These are phyloP conservation scores for Augochlorella aurata DNA, from an alignment of 2,888 invertebrate species.

Conservation along the genomic window DNA sequence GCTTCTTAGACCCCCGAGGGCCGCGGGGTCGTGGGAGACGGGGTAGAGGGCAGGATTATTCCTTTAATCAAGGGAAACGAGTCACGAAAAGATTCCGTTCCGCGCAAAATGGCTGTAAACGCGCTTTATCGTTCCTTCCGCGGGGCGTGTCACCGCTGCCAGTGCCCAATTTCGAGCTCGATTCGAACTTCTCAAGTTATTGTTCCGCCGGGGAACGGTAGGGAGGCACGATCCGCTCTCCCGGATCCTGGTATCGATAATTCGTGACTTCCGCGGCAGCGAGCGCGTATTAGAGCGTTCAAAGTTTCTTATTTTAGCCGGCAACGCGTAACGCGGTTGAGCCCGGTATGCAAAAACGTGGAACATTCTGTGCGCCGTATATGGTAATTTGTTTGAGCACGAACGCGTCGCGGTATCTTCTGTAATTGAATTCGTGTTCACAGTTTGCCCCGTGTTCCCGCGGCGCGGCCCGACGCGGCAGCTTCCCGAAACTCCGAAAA, in stretches of 20 bases:
- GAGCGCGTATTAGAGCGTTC: not conserved
- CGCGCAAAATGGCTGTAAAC: constrained; percentile 25
- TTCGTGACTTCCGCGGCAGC: not conserved
- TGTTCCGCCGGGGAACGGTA: not conserved
- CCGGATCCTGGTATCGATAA: not conserved
- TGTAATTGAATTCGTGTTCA: constrained; percentile 14
- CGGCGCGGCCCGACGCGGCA: not conserved
- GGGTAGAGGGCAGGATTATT: constrained; percentile 25
- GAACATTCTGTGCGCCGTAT: not conserved
- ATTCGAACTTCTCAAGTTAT: not conserved
- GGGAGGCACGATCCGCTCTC: not conserved
- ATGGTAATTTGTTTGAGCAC: constrained; percentile 5
- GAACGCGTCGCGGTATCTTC: not conserved
- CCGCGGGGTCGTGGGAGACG: not conserved
- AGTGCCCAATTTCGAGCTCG: constrained; percentile 4
- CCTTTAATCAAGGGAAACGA: constrained; percentile 52
- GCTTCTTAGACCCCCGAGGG: constrained; percentile 12
- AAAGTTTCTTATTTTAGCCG: not conserved
- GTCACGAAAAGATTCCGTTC: constrained; percentile 37
- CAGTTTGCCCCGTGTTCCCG: constrained; percentile 8
- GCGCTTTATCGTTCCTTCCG: constrained; percentile 24
- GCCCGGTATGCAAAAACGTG: not conserved
- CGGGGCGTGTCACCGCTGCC: not conserved
- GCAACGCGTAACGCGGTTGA: not conserved
- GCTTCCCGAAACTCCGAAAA: constrained; percentile 1